These are phyloP conservation scores for Oligia fasciuncula DNA, from an alignment of 2,888 invertebrate genomes.

Conservation along the genomic window DNA sequence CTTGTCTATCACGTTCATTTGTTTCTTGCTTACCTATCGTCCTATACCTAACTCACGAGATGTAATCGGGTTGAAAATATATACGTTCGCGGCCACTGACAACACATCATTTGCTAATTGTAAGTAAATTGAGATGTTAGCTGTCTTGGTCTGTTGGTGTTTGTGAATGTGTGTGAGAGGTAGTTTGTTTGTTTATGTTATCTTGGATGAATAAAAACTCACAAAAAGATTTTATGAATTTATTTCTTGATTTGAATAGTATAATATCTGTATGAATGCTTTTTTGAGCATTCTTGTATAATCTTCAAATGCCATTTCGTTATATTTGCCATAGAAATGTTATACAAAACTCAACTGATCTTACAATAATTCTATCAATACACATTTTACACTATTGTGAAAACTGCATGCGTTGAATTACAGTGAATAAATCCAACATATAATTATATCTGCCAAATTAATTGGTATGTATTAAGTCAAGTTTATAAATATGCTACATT, in stretches of 20 bases:
- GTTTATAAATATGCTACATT: constrained; percentile 52
- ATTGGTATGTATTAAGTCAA: constrained; percentile 53
- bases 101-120: background rate
- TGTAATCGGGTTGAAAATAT: constrained; percentile 3
- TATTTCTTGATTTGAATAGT: constrained; percentile 88
- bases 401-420: constrained; percentile 68
- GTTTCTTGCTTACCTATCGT: background rate
- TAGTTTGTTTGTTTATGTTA: background rate
- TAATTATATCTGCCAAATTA: constrained; percentile 51
- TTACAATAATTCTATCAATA: constrained; percentile 80
- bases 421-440: constrained; percentile 56
- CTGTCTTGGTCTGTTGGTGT: background rate
- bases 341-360: constrained; percentile 87
- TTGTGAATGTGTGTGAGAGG: background rate
- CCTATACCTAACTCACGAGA: background rate
- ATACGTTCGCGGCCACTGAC: background rate
- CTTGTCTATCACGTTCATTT: background rate
- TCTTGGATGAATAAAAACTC: constrained; percentile 69
- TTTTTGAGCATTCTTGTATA: constrained; percentile 83
- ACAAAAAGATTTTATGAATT: constrained; percentile 79
- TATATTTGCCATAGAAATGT: constrained; percentile 86
- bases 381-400: constrained; percentile 71
- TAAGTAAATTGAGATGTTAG: background rate
- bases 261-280: constrained; percentile 88
- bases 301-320: constrained; percentile 86